Evolutionary conservation across 2,888 invertebrate genomes (phyloP), one percentile per base, ranked within the genome.

Genomic region (Yponomeuta plumbellus): DNA sequence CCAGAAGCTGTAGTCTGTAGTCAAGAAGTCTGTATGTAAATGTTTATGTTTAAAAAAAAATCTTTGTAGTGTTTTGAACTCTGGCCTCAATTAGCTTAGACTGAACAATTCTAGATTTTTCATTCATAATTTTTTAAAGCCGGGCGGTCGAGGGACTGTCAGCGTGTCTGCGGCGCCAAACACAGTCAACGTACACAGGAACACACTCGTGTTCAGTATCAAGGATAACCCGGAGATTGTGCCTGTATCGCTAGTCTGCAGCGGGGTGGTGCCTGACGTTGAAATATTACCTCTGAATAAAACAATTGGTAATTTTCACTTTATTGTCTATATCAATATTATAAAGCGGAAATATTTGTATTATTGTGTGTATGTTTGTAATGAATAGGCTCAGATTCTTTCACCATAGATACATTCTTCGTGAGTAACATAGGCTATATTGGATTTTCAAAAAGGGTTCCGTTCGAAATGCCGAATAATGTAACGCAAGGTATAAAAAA

Each of bases 211-310:
- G 57, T 85, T 90, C 69, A 86, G 89, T 71, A 77, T 93, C 2
- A 92, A 92, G 74, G 90, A 94, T 73, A 94, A 94, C 76, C 93
- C 94, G 0, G 87, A 90, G 71, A 86, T 93, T 56, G 85, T 93
- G 52, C 75, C 78, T 6, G 85, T 94, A 11, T 81, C 88, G 70
- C 75, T 94, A 8, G 77, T 82, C 13, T 92, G 92, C 70, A 86
- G 80, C 58, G 93, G 93, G 22, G 86, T 92, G 8, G 81, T 89
- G 62, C 84, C 94, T 57, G 80, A 85, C 21, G 85, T 94, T 59
- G 88, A 88, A 74, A 86, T 90, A 75, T 73, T 91, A 39, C 91
- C 91, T 1, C 69, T 83, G 17, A 81, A 80, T 63, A 90, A 89
- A 75, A 61, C 67, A 1, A 88, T 91, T 61, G 90, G 91, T 90